phyloP scores from a whole-genome alignment of 1,140 invertebrate genomes.

The Pentalonia nigronervosa region DNA sequence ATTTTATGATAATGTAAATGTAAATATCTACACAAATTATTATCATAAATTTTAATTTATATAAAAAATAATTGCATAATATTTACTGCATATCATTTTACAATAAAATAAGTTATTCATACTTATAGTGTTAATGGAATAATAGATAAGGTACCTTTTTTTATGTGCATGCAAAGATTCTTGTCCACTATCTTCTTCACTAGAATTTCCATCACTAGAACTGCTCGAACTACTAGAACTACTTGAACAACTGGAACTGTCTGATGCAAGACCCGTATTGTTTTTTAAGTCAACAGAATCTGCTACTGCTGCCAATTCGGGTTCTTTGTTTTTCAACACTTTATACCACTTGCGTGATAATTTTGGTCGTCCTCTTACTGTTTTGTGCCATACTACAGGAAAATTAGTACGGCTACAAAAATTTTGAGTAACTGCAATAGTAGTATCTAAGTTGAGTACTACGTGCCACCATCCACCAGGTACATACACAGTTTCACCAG shows the following conservation, averaged over 20 bases:
- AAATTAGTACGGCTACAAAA: conserved; percentile 97
- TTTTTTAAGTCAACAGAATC: conserved; percentile 85
- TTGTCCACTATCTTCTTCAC: conserved; percentile 76
- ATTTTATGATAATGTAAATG: too few relatives aligned
- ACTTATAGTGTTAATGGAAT: neutral
- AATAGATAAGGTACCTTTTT: conserved; percentile 71
- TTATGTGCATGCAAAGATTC: conserved; percentile 87
- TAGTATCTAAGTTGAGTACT: conserved; percentile 94
- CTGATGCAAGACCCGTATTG: conserved; percentile 90
- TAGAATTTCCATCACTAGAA: conserved; percentile 68
- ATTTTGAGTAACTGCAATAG: conserved; percentile 97
- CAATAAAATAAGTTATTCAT: neutral
- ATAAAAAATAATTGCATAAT: neutral
- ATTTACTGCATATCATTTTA: neutral
- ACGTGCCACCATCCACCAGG: conserved; percentile 99
- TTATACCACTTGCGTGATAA: conserved; percentile 86
- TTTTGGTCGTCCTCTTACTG: conserved; percentile 92
- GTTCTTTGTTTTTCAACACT: conserved; percentile 76
- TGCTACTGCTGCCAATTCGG: conserved; percentile 83
- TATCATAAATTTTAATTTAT: too few relatives aligned
- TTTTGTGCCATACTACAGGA: conserved; percentile 98
- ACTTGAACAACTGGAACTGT: conserved; percentile 90
- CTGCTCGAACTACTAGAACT: conserved; percentile 78
- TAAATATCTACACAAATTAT: too few relatives aligned
- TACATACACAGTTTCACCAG: conserved; percentile 98